phyloP scores from a whole-genome alignment of 2,888 invertebrate genomes.

The Dusona sp. region DNA sequence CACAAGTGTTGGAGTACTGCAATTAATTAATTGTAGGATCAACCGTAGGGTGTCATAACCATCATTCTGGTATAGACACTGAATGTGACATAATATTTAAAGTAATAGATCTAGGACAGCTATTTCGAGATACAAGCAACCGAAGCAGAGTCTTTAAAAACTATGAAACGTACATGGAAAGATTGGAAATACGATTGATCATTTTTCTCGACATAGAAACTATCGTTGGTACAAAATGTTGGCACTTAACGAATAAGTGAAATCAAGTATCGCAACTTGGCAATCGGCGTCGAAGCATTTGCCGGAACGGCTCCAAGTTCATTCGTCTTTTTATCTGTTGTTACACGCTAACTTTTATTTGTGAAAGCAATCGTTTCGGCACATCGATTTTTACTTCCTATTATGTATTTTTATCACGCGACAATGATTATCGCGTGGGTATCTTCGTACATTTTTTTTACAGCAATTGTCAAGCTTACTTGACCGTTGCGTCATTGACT shows the following conservation, averaged over 20 bases:
- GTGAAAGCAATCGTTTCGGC: conserved; percentile 29
- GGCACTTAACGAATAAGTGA: conserved; percentile 33
- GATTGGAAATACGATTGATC: neutral
- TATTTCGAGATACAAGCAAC: neutral
- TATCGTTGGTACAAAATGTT: conserved; percentile 41
- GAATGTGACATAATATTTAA: conserved; percentile 12
- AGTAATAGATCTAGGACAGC: neutral
- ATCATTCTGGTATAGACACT: neutral
- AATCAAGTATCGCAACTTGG: conserved; percentile 70
- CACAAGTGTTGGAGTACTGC: conserved; percentile 30
- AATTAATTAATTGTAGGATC: conserved; percentile 55
- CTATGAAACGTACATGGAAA: neutral
- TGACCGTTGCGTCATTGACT: conserved; percentile 42
- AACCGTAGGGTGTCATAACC: conserved; percentile 52
- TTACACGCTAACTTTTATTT: neutral
- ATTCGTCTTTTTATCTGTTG: neutral
- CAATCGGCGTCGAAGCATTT: conserved; percentile 10
- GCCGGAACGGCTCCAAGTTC: conserved; percentile 49
- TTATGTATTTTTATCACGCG: conserved; percentile 13
- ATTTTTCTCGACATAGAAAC: neutral
- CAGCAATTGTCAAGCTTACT: neutral
- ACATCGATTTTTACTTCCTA: neutral
- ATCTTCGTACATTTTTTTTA: neutral
- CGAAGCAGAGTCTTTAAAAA: neutral
- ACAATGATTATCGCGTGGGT: conserved; percentile 12